Evolutionary conservation across 1,140 invertebrate species (phyloP).

Genomic region (Arion vulgaris): DNA sequence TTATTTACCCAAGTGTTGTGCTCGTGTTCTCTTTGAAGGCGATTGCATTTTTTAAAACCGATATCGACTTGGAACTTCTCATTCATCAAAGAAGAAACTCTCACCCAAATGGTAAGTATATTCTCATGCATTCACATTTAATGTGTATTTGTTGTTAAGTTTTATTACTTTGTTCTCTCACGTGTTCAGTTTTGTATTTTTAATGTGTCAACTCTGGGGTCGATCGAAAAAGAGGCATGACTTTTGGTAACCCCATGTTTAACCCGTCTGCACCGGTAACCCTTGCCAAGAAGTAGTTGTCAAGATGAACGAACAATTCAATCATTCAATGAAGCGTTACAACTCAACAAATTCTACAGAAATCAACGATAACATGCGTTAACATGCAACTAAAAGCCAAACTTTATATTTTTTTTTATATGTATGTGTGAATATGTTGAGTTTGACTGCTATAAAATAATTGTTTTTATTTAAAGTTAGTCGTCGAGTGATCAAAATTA

Average conservation of each 20-base stretch:
- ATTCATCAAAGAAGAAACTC: not conserved
- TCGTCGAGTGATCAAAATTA: too few relatives aligned
- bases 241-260: not conserved
- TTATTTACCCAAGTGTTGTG: conserved; percentile 58
- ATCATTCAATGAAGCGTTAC: too few relatives aligned
- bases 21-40: conserved; percentile 59
- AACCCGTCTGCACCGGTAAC: not conserved
- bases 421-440: too few relatives aligned
- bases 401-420: too few relatives aligned
- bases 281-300: too few relatives aligned
- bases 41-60: conserved; percentile 18
- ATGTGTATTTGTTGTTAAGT: not conserved
- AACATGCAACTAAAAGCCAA: too few relatives aligned
- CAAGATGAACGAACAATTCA: too few relatives aligned
- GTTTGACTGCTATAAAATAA: too few relatives aligned
- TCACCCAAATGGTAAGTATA: conserved; percentile 32
- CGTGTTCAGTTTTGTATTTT: conserved; percentile 8
- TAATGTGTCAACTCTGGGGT: conserved; percentile 32
- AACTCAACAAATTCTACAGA: too few relatives aligned
- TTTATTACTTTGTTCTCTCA: conserved; percentile 6
- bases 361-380: too few relatives aligned
- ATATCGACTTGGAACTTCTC: not conserved
- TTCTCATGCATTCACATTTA: not conserved
- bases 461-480: too few relatives aligned
- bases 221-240: conserved; percentile 37